Conservation (phyloP, 2,888 invertebrate genomes). For the Pteria penguin region DNA sequence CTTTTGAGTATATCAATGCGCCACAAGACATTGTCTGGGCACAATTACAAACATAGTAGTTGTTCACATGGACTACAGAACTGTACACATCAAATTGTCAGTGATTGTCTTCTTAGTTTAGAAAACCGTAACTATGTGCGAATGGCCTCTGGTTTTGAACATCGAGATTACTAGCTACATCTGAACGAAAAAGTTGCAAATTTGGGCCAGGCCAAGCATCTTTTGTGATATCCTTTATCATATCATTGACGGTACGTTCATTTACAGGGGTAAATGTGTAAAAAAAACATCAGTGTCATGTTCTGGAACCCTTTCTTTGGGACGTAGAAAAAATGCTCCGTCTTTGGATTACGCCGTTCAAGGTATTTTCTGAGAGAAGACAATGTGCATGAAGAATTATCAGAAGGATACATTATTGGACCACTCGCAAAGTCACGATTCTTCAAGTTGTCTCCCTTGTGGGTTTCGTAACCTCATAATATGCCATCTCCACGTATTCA, state of each 20-base stretch:
- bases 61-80: too few relatives aligned
- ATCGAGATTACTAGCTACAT: too few relatives aligned
- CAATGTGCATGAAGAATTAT: conserved; percentile 16
- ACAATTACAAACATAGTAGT: too few relatives aligned
- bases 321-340: conserved; percentile 20
- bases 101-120: too few relatives aligned
- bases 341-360: conserved; percentile 13
- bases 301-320: background rate
- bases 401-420: conserved; percentile 31
- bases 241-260: conserved; percentile 4
- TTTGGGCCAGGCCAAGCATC: conserved; percentile 3
- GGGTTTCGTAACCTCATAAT: conserved; percentile 34
- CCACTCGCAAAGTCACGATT: conserved; percentile 11
- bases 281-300: conserved; percentile 20
- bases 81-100: too few relatives aligned
- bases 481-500: too few relatives aligned
- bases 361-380: conserved; percentile 17
- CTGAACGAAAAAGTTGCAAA: too few relatives aligned
- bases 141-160: too few relatives aligned
- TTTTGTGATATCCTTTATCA: conserved; percentile 29
- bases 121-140: too few relatives aligned
- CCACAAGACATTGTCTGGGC: too few relatives aligned
- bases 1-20: too few relatives aligned
- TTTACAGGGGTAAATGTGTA: conserved; percentile 16
- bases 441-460: conserved; percentile 9